These are phyloP conservation scores for Ennomos quercinarius DNA, from an alignment of 2,888 invertebrate species.

Conservation along the genomic window DNA sequence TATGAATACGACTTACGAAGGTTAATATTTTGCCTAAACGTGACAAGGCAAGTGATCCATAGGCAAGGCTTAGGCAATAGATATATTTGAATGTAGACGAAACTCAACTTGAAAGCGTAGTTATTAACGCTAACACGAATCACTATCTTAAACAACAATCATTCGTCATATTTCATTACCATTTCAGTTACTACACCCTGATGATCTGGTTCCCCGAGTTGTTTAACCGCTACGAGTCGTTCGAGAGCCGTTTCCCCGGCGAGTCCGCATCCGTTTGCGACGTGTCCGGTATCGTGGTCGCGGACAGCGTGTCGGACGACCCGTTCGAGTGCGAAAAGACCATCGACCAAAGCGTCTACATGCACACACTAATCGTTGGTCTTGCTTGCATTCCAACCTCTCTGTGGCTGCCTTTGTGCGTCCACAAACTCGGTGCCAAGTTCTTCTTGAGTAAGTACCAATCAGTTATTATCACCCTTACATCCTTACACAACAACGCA, in stretches of 20 bases:
- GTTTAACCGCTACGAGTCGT: slow-evolving; percentile 93
- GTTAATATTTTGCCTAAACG: too few relatives aligned
- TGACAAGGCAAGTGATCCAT: too few relatives aligned
- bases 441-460: slow-evolving; percentile 90
- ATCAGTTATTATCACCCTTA: too few relatives aligned
- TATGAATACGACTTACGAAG: too few relatives aligned
- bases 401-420: slow-evolving; percentile 91
- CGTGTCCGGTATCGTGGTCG: slow-evolving; percentile 88
- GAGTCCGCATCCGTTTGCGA: slow-evolving; percentile 91
- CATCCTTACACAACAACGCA: too few relatives aligned
- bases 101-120: too few relatives aligned
- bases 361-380: slow-evolving; percentile 92
- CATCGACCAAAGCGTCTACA: slow-evolving; percentile 88
- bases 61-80: too few relatives aligned
- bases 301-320: slow-evolving; percentile 70
- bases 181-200: slow-evolving; percentile 93
- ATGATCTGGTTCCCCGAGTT: slow-evolving; percentile 97
- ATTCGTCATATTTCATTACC: slow-evolving; percentile 3
- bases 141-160: not conserved
- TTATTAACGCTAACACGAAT: too few relatives aligned
- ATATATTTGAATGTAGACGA: too few relatives aligned
- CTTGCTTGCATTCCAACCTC: slow-evolving; percentile 93
- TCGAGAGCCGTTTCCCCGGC: slow-evolving; percentile 88
- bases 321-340: slow-evolving; percentile 87
- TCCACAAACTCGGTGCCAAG: slow-evolving; percentile 92